Evolutionary conservation across 2,888 invertebrate genomes (phyloP), one percentile per base, ranked within the genome.

Genomic region (Caenorhabditis macrosperma): DNA sequence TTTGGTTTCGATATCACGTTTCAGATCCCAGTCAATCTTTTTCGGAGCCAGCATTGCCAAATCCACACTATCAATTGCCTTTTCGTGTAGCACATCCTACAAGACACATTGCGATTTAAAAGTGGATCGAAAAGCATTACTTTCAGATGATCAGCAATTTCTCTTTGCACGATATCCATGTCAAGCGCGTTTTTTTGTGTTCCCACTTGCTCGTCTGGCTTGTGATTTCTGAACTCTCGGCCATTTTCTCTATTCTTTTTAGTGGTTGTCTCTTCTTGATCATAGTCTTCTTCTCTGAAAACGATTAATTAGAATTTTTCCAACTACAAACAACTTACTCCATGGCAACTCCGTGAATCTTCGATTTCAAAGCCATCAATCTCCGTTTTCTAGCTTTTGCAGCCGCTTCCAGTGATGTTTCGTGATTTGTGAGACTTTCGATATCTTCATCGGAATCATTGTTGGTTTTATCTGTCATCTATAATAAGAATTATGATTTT

Each of bases 21-120:
- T 85, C 67, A 85, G 50, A 59, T 85, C 85, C 85, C 85, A 85
- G 44, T 85, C 86, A 26, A 85, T 81, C 48, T 86, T 83, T 35
- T 80, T 82, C 44, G 86, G 84, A 4, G 83, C 84, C 55, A 85
- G 54, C 60, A 76, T 84, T 22, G 78, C 71, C 20, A 84, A 41
- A 57, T 84, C 86, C 17, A 86, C 78, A 57, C 64, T 78, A 35
- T 84, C 86, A 59, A 82, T 77, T 2, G 84, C 68, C 35, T 81
- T 81, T 22, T 75, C 75, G 55, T 83, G 78, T n/a, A 72, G 71
- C 12, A 82, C 81, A 48, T 83, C 83, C 80, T 71, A 33, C 50
- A 54, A 71, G 59, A 59, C 6, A 48, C 7, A 20, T 44, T 7
- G n/a, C 17, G 4, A n/a, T 17, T 24, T 4, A 17, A 20, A 71